Conservation (phyloP, 2,797 vertebrate species). For the Aythya fuligula region DNA sequence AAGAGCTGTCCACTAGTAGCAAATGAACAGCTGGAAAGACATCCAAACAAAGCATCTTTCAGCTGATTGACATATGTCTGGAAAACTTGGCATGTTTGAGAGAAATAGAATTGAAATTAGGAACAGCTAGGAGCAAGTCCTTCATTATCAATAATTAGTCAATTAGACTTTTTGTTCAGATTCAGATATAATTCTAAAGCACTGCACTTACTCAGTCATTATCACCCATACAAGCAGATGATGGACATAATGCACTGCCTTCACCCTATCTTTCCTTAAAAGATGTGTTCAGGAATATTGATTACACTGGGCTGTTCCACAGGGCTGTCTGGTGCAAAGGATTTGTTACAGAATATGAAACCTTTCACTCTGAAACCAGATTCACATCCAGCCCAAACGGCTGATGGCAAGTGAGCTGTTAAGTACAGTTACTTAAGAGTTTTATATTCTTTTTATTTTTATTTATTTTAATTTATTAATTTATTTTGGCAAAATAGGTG, state of each 20-base stretch:
- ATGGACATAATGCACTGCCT: neutral
- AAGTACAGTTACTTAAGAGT: neutral
- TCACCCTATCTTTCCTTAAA: neutral
- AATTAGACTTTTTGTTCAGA: neutral
- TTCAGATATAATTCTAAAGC: neutral
- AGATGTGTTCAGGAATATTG: neutral
- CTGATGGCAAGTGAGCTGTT: neutral
- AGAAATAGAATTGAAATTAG: constrained; percentile 6
- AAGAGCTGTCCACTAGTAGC: neutral
- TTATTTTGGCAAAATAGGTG: neutral
- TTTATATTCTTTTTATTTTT: neutral
- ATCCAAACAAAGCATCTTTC: neutral
- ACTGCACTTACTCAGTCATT: neutral
- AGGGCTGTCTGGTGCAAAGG: neutral
- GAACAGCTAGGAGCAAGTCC: neutral
- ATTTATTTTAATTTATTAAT: too few relatives aligned
- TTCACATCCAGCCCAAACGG: neutral
- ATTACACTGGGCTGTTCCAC: neutral
- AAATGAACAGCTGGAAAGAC: constrained; percentile 30
- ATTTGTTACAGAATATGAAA: neutral
- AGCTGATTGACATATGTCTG: constrained; percentile 16
- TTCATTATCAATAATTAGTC: constrained; percentile 26
- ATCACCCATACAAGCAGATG: neutral
- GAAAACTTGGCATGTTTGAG: neutral
- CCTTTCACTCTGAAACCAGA: neutral